Percentiles rank a stretch among this genome's conserved stretches.
Conservation (phyloP, 2,113 vertebrate genomes). For the Periophthalmus modestus region DNA sequence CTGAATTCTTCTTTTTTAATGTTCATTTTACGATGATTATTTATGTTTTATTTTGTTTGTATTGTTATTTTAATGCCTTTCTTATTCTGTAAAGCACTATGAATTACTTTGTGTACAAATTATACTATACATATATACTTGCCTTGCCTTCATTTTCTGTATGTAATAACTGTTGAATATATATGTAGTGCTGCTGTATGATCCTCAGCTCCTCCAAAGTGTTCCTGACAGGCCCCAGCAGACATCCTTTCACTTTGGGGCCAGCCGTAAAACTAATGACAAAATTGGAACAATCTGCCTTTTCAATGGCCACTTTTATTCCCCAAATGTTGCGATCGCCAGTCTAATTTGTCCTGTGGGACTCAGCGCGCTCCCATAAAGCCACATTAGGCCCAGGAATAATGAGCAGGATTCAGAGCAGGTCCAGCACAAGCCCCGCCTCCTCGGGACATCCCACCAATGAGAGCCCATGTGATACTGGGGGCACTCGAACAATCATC, state of each 20-base stretch:
- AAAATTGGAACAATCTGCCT: conserved; percentile 74
- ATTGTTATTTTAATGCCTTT: too few relatives aligned
- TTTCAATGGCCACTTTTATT: conserved; percentile 70
- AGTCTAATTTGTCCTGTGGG: conserved; percentile 70
- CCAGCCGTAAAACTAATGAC: conserved; percentile 69
- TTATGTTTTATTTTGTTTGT: too few relatives aligned
- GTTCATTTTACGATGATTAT: too few relatives aligned
- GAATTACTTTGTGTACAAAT: too few relatives aligned
- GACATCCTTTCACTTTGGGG: conserved; percentile 35
- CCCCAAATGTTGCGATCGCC: conserved; percentile 55
- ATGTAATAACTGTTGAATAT: not conserved
- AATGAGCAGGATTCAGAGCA: conserved; percentile 64
- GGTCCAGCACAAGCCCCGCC: conserved; percentile 35
- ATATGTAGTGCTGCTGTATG: conserved; percentile 4
- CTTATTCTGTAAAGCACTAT: too few relatives aligned
- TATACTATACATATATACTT: not conserved
- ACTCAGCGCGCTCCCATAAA: conserved; percentile 55
- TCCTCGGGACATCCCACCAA: conserved; percentile 12
- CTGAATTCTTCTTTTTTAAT: too few relatives aligned
- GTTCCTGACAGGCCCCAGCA: conserved; percentile 25
- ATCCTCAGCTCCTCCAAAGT: conserved; percentile 20
- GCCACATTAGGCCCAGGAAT: conserved; percentile 50
- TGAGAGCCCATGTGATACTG: conserved; percentile 25
- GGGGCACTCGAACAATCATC: conserved; percentile 27
- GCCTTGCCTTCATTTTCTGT: not conserved